Conservation (phyloP, 2,113 vertebrate genomes). For the Procavia capensis region DNA sequence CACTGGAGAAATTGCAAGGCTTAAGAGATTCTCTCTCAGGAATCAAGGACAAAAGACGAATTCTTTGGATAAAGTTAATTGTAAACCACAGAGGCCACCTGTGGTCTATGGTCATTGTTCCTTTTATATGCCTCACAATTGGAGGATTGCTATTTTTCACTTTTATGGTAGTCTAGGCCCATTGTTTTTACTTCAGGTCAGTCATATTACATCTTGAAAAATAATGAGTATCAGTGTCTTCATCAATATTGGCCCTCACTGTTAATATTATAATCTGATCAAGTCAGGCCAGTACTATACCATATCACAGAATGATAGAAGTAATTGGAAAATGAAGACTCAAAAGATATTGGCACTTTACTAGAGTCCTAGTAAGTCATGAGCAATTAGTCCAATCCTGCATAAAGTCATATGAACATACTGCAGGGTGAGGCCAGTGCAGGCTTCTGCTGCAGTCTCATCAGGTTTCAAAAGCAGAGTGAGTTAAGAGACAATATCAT, state of each 20-base stretch:
- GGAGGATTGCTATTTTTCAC: neutral
- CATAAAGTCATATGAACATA: neutral
- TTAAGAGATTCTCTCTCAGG: neutral
- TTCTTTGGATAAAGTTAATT: neutral
- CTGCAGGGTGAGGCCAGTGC: neutral
- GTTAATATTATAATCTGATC: neutral
- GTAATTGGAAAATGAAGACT: neutral
- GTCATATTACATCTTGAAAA: neutral
- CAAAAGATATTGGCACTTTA: neutral
- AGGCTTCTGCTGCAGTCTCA: neutral
- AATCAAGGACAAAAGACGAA: neutral
- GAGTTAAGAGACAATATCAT: neutral
- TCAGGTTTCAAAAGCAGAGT: neutral
- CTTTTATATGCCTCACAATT: neutral
- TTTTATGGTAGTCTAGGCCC: neutral
- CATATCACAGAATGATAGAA: neutral
- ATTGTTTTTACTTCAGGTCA: neutral
- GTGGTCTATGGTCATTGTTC: neutral
- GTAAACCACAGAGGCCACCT: neutral
- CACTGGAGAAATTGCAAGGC: neutral
- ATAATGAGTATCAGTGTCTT: neutral
- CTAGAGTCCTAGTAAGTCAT: neutral
- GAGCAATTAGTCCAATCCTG: neutral
- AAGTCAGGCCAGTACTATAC: neutral
- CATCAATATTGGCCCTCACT: neutral